phyloP scores from a whole-genome alignment of 2,113 vertebrate species.

The Scolopax mira region DNA sequence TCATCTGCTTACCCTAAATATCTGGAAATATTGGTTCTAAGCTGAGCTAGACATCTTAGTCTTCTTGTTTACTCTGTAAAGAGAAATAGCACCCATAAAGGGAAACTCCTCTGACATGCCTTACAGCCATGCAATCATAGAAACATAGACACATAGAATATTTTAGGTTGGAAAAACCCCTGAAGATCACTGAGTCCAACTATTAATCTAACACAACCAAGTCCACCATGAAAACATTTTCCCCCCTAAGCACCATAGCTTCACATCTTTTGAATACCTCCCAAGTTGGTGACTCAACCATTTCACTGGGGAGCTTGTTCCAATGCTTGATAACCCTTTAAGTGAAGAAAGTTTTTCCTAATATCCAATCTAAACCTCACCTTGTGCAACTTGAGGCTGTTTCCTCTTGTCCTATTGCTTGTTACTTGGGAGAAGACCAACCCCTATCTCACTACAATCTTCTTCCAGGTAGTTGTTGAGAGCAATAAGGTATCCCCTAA shows the following conservation, averaged over 20 bases:
- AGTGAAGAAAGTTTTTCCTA: background rate
- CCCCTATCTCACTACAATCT: accelerated
- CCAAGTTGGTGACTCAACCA: background rate
- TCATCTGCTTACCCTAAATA: background rate
- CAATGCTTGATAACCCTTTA: background rate
- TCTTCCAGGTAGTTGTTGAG: background rate
- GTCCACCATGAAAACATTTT: background rate
- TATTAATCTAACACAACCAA: background rate
- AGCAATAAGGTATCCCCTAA: accelerated
- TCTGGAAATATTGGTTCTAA: background rate
- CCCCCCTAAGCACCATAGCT: accelerated
- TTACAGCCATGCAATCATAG: background rate
- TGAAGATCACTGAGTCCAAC: background rate
- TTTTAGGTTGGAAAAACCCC: background rate
- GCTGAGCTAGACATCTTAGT: background rate
- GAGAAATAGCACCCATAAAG: accelerated
- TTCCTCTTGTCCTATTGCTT: background rate
- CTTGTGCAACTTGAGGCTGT: background rate
- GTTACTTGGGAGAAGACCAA: background rate
- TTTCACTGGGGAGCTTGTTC: background rate
- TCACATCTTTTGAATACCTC: background rate
- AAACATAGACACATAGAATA: background rate
- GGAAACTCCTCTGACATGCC: background rate
- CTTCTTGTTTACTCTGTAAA: background rate
- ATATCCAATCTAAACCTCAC: background rate